Percentiles rank a stretch among this genome's conserved stretches.
phyloP scores from a whole-genome alignment of 2,797 vertebrate species.

The Mus caroli region DNA sequence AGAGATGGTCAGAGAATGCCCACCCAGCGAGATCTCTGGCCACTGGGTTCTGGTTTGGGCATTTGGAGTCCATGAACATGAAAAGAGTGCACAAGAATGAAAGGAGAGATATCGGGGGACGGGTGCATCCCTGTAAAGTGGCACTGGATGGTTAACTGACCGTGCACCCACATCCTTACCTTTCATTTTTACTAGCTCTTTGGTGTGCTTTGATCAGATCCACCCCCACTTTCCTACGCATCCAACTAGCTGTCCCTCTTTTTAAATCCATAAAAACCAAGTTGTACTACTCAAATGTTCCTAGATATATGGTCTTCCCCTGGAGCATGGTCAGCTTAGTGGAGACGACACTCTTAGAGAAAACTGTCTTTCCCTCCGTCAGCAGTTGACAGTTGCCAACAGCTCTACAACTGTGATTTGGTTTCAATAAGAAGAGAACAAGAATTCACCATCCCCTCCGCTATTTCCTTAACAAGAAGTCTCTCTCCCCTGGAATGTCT shows the following conservation, averaged over 20 bases:
- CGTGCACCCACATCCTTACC: background rate
- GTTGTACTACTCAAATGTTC: background rate
- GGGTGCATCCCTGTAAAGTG: background rate
- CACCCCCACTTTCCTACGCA: background rate
- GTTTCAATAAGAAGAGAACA: background rate
- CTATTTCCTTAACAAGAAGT: background rate
- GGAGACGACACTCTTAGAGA: background rate
- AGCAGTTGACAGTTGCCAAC: background rate
- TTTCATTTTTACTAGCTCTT: background rate
- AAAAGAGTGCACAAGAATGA: accelerated
- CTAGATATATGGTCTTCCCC: background rate
- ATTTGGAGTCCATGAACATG: background rate
- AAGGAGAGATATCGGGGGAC: background rate
- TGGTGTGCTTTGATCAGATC: background rate
- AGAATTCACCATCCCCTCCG: background rate
- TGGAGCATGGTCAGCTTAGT: background rate
- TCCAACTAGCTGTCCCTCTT: background rate
- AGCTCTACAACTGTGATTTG: background rate
- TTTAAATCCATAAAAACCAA: background rate
- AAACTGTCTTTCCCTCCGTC: background rate
- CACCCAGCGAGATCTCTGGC: background rate
- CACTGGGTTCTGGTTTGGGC: accelerated
- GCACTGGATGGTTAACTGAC: background rate
- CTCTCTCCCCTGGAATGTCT: background rate
- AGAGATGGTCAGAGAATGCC: background rate